Evolutionary conservation across 1,140 invertebrate genomes (phyloP), one percentile per base, ranked within the genome.

Genomic region (Drosophila watanabei): DNA sequence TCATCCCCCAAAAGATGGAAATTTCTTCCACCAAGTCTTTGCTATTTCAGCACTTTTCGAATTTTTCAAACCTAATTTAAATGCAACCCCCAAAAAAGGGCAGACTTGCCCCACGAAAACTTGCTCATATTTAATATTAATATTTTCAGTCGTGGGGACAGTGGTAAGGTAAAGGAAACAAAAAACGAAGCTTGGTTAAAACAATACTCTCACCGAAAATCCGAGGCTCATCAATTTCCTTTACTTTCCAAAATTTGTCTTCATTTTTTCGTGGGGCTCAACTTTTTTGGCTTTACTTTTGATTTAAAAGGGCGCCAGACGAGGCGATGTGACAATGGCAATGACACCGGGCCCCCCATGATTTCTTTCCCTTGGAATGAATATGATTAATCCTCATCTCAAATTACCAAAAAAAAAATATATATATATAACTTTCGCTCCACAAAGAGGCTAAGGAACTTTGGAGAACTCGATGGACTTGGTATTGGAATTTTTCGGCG

Each of bases 241-340:
- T 52, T 35, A 57, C 52, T 54, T 66, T 68, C 46, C 32, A 66
- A 43, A 51, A 57, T 49, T 30, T 57, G 30, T 52, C 69, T 78
- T 65, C 59, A 78, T 78, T 75, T 56, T 20, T 56, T 20, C 3
- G 24, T 24, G 24, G 11, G 33, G 32, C 52, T 33, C 56, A 65
- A 48, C 46, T 54, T 75, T 9, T 70, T 57, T 43, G 54, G 54
- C 49, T 61, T 73, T 37, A 65, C 62, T 82, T 39, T 79, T 87
- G 83, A 79, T 86, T 83, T 76, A 88, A 83, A 82, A 46, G 84
- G 84, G 84, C 80, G 80, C 76, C 84, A 62, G 46, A 46, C 57
- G 20, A 61, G 45, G 49, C 56, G 35, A 60, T 75, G 77, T 73
- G 84, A 88, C 84, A 87, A 66, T 64, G 84, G 69, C 76, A 87